Percentiles rank a stretch among this genome's conserved stretches.
These are phyloP conservation scores for Potamilus streckersoni DNA, from an alignment of 1,140 invertebrate species.

Conservation along the genomic window DNA sequence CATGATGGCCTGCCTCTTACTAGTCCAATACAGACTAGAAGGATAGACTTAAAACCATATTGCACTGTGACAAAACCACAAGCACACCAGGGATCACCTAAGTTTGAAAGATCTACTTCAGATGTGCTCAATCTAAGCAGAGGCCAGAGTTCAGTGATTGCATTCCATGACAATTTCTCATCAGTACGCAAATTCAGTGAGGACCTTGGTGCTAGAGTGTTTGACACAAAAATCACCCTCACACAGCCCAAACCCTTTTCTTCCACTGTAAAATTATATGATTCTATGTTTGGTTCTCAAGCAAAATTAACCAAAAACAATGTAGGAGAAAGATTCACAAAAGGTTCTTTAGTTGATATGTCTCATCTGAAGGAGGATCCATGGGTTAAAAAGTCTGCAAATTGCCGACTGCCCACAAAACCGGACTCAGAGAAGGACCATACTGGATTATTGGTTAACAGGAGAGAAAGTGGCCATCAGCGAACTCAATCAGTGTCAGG, in stretches of 20 bases:
- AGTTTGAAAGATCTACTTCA: neutral
- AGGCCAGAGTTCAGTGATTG: slow-evolving; percentile 21
- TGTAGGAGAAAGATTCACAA: slow-evolving; percentile 17
- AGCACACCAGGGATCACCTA: neutral
- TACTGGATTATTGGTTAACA: neutral
- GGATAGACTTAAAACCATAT: slow-evolving; percentile 21
- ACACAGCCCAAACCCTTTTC: slow-evolving; percentile 30
- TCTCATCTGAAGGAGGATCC: slow-evolving; percentile 29
- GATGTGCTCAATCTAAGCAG: slow-evolving; percentile 1
- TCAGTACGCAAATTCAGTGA: slow-evolving; percentile 24
- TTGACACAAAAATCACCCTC: slow-evolving; percentile 9
- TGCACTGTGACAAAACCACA: slow-evolving; percentile 16
- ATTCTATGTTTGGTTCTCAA: slow-evolving; percentile 12
- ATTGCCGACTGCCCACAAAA: neutral
- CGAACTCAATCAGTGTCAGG: slow-evolving; percentile 21
- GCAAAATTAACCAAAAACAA: slow-evolving; percentile 20
- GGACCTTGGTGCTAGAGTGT: slow-evolving; percentile 15
- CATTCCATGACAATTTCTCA: slow-evolving; percentile 27
- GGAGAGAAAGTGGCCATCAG: neutral
- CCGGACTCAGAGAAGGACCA: slow-evolving; percentile 4
- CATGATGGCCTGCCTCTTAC: slow-evolving; percentile 1
- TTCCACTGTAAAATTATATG: slow-evolving; percentile 21
- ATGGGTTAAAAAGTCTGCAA: slow-evolving; percentile 5
- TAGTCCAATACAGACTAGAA: slow-evolving; percentile 9
- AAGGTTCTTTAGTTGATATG: slow-evolving; percentile 24